Conservation (phyloP, 2,797 vertebrate species). For the Gobio occitaniae region DNA sequence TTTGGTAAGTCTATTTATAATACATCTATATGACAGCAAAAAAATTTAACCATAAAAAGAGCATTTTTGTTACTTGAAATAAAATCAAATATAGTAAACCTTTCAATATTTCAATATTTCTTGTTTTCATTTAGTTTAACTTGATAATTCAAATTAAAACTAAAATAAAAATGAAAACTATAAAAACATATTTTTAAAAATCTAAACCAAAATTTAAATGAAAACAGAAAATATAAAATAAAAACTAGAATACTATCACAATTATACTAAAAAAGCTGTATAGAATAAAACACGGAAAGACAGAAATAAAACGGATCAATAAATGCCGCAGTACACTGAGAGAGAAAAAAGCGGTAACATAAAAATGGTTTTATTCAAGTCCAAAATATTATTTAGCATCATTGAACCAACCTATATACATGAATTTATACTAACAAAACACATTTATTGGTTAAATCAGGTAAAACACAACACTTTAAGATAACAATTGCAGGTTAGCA, state of each 20-base stretch:
- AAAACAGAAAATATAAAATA: background rate
- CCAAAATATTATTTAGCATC: too few species aligned
- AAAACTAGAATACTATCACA: background rate
- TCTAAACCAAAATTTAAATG: background rate
- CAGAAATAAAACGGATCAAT: background rate
- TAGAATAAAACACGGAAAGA: background rate
- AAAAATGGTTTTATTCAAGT: too few species aligned
- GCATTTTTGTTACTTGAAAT: background rate
- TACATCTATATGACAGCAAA: background rate
- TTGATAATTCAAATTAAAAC: background rate
- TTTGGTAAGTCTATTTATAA: slow-evolving; percentile 80
- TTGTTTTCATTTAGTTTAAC: background rate
- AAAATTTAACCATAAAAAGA: background rate
- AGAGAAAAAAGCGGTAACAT: too few species aligned
- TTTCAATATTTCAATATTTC: background rate
- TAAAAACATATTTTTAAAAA: background rate
- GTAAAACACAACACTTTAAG: too few species aligned
- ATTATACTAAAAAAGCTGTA: background rate
- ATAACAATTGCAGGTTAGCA: too few species aligned
- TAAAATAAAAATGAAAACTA: background rate
- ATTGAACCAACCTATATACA: too few species aligned
- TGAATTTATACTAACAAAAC: too few species aligned
- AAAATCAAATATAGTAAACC: background rate
- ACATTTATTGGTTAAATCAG: too few species aligned
- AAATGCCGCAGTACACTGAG: too few species aligned